Evolutionary conservation across 2,888 invertebrate species (phyloP).

Genomic region (Heliconius charithonia): DNA sequence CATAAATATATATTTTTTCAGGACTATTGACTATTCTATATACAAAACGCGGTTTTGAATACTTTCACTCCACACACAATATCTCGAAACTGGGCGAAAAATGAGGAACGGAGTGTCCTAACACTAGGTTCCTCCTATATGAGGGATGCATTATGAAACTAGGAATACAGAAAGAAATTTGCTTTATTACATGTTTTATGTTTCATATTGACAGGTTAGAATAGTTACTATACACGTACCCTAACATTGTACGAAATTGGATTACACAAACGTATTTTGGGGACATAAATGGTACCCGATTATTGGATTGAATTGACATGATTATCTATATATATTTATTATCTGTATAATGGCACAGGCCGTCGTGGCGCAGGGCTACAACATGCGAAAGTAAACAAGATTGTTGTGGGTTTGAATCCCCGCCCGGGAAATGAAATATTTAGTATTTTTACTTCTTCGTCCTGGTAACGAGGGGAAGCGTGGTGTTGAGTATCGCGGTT

Average conservation of each 20-base stretch:
- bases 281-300: conserved; percentile 25
- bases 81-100: too few relatives aligned
- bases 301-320: conserved; percentile 23
- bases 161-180: background rate
- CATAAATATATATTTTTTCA: too few relatives aligned
- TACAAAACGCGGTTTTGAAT: too few relatives aligned
- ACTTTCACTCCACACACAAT: too few relatives aligned
- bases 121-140: background rate
- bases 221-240: conserved; percentile 11
- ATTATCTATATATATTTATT: conserved; percentile 23
- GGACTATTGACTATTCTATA: too few relatives aligned
- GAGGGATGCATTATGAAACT: background rate
- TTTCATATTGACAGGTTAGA: too few relatives aligned
- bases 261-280: conserved; percentile 25
- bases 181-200: background rate
- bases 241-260: conserved; percentile 14
- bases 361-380: background rate
- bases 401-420: background rate
- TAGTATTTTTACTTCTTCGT: too few relatives aligned
- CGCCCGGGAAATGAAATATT: too few relatives aligned
- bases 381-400: too few relatives aligned
- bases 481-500: background rate
- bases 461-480: background rate
- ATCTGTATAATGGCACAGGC: background rate
- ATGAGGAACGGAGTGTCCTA: too few relatives aligned